phyloP scores from a whole-genome alignment of 35 echinoderm and acorn worm species.

The Apostichopus californicus region DNA sequence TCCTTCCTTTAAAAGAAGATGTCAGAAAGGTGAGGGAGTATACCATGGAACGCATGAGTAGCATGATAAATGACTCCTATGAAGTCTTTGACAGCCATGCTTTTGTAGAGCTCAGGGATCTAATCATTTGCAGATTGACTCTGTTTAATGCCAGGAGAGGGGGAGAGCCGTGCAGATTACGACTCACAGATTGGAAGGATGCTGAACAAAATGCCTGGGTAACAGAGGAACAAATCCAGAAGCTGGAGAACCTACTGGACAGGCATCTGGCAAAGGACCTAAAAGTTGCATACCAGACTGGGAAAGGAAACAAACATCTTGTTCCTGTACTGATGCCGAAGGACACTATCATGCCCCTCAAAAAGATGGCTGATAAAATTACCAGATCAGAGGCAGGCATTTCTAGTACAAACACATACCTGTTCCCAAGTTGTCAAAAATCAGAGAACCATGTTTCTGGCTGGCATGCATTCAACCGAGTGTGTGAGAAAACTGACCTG shows the following conservation, averaged over 20 bases:
- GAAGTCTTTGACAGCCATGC: constrained; percentile 9
- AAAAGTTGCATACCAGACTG: constrained; percentile 58
- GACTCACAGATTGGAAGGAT: constrained; percentile 45
- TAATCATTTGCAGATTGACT: constrained; percentile 43
- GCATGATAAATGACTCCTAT: constrained; percentile 24
- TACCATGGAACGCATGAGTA: constrained; percentile 3
- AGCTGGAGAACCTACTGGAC: constrained; percentile 46
- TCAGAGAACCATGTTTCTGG: constrained; percentile 52
- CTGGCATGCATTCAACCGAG: constrained; percentile 56
- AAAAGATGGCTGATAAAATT: not conserved
- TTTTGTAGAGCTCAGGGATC: constrained; percentile 10
- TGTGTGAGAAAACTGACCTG: constrained; percentile 17
- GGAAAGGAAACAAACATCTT: not conserved
- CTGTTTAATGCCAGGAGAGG: constrained; percentile 69
- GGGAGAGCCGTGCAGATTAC: constrained; percentile 60
- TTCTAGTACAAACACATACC: not conserved
- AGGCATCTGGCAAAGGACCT: not conserved
- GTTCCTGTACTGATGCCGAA: constrained; percentile 52
- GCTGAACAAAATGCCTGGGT: constrained; percentile 57
- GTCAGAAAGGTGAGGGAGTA: constrained; percentile 53
- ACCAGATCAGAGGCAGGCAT: not conserved
- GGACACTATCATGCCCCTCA: constrained; percentile 18
- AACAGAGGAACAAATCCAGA: constrained; percentile 3
- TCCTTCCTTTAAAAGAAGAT: constrained; percentile 54
- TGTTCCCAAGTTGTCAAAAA: constrained; percentile 28